Conservation (phyloP, 2,888 invertebrate genomes). For the Neoaliturus tenellus region DNA sequence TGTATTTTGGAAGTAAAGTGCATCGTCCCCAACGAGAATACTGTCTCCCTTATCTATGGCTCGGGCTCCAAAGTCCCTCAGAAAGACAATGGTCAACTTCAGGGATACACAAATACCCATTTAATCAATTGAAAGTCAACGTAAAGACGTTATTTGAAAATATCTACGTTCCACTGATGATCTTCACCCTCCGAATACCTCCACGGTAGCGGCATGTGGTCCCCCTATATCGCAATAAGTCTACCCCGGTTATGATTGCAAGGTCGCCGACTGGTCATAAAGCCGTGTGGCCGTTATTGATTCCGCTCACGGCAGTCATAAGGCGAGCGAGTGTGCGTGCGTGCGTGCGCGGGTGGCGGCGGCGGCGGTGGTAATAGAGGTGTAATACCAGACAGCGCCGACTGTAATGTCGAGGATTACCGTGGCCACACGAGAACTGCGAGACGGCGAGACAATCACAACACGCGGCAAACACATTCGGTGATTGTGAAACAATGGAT, state of each 20-base stretch:
- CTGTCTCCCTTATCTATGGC: too few relatives aligned
- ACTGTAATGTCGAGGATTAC: background rate
- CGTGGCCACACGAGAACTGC: background rate
- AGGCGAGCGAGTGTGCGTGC: background rate
- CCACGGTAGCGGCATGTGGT: too few relatives aligned
- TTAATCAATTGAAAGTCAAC: too few relatives aligned
- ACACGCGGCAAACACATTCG: background rate
- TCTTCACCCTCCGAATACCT: too few relatives aligned
- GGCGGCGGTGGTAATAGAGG: background rate
- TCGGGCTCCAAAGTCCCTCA: too few relatives aligned
- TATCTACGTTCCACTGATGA: too few relatives aligned
- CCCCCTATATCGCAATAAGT: too few relatives aligned
- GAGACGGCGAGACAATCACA: background rate
- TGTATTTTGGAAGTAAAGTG: too few relatives aligned
- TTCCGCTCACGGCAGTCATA: slow-evolving; percentile 2
- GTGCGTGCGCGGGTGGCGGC: background rate
- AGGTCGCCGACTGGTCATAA: background rate
- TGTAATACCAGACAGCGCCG: slow-evolving; percentile 7
- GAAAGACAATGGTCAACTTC: too few relatives aligned
- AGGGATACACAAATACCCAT: too few relatives aligned
- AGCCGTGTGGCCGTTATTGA: background rate
- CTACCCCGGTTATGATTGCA: background rate
- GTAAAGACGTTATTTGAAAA: too few relatives aligned
- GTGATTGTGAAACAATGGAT: background rate
- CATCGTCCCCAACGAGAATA: too few relatives aligned